Base-by-base conservation (phyloP, 2,888 invertebrate species). In the Abrostola tripartita region DNA sequence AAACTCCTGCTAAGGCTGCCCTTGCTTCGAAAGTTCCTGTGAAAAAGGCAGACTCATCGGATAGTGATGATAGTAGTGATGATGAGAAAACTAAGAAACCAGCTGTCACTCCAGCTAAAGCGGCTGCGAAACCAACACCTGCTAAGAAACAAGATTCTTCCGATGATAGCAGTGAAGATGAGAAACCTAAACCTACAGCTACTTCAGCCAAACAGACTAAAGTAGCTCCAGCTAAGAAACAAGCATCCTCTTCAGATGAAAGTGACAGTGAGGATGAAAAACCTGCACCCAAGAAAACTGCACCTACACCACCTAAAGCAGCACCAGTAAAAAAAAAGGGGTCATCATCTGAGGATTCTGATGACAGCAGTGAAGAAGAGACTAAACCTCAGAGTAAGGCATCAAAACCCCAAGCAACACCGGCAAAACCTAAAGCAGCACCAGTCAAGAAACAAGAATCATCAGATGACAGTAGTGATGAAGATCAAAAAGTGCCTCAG, bases 401-500 rank as follows among this genome's bases (percentile, higher is more conserved):
- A 12, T 7, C 12, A 14, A 47, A 47, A 24, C 14, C 44, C 5
- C 44, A 47, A 24, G 24, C 24, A 9, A 74, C 74, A 53, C 69
- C 74, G 61, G 83, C 72, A 78, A 78, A 73, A 52, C 14, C 76
- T 58, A 81, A 76, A 61, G 81, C 76, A 50, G 54, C 60, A 41
- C 77, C 81, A 57, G 84, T 65, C 24, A 79, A 79, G 58, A 84
- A 86, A 64, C 81, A 85, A 70, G 76, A 86, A 64, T 89, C 90
- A 47, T 90, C 91, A 64, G 91, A 91, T 35, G 89, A 88, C 49
- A 88, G 88, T 79, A 90, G 90, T 53, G 92, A 92, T 58, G 73
- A 78, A 6, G 52, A 53, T 0, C 38, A 35, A 49, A 61, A 54
- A 59, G 69, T 52, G 7, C 74, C 62, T 11, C 74, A 76, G 53